Conservation (phyloP, 2,113 vertebrate species). For the Nycticebus coucang region DNA sequence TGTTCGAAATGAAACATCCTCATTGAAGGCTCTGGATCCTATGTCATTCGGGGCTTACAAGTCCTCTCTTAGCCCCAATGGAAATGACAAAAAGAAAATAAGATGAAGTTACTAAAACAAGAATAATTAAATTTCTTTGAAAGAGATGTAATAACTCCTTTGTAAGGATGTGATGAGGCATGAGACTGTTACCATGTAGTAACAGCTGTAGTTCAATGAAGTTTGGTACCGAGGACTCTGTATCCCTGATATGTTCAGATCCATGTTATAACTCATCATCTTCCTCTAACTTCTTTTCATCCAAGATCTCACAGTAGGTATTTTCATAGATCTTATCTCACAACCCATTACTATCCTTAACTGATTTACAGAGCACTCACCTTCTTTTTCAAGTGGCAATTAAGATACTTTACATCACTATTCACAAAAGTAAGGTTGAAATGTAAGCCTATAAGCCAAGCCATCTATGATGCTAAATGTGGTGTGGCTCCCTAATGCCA, state of each 20-base stretch:
- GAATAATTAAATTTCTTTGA: neutral
- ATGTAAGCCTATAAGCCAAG: neutral
- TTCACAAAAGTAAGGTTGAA: constrained; percentile 19
- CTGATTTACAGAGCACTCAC: neutral
- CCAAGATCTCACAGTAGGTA: neutral
- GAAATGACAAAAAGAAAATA: neutral
- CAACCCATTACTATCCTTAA: neutral
- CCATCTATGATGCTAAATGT: neutral
- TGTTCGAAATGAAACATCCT: neutral
- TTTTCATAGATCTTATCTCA: neutral
- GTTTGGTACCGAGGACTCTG: neutral
- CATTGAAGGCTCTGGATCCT: neutral
- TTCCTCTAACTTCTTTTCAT: neutral
- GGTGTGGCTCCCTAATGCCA: neutral
- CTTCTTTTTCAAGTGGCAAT: neutral
- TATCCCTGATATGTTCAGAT: neutral
- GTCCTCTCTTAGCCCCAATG: neutral
- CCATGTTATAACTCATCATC: neutral
- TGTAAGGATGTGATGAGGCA: neutral
- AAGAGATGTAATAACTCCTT: neutral
- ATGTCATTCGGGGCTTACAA: neutral
- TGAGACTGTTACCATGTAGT: neutral
- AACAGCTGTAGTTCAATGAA: neutral
- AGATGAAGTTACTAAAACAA: neutral
- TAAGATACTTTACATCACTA: neutral